These are phyloP conservation scores for Asarcornis scutulata DNA, from an alignment of 2,113 vertebrate genomes.

Conservation along the genomic window DNA sequence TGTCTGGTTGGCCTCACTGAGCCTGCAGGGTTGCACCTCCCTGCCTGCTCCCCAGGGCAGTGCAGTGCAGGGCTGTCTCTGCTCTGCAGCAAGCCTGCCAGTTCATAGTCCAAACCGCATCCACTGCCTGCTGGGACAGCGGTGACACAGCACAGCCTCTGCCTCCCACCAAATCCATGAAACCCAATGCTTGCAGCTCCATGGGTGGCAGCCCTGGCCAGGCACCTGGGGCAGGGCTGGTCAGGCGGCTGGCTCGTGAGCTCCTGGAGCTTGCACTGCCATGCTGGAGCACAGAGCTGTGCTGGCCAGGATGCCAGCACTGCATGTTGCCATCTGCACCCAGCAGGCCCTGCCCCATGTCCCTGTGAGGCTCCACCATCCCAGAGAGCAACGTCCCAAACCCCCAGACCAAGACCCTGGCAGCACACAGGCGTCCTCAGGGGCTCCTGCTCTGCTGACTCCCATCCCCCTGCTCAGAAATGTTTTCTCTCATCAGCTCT, in stretches of 20 bases:
- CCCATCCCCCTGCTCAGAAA: not conserved
- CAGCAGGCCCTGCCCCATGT: not conserved
- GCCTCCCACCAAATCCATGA: rapidly evolving
- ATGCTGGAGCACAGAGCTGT: not conserved
- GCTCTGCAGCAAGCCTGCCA: not conserved
- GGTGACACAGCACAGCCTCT: not conserved
- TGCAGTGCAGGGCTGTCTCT: too few relatives aligned
- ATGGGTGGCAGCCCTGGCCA: too few relatives aligned
- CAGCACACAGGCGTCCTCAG: not conserved
- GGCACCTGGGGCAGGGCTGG: not conserved
- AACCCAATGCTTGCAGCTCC: not conserved
- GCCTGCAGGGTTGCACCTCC: rapidly evolving
- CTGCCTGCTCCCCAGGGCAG: not conserved
- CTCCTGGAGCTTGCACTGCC: not conserved
- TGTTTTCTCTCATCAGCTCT: not conserved
- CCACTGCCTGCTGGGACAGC: not conserved
- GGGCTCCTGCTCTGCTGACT: not conserved
- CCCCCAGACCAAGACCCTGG: too few relatives aligned
- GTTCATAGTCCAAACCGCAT: too few relatives aligned
- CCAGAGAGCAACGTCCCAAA: too few relatives aligned
- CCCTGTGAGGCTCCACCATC: not conserved
- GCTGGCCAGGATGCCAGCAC: rapidly evolving
- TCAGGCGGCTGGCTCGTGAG: rapidly evolving
- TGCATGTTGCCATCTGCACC: not conserved
- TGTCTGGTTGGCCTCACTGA: not conserved